Conservation (phyloP, 2,888 invertebrate species). For the Agrypnus murinus region DNA sequence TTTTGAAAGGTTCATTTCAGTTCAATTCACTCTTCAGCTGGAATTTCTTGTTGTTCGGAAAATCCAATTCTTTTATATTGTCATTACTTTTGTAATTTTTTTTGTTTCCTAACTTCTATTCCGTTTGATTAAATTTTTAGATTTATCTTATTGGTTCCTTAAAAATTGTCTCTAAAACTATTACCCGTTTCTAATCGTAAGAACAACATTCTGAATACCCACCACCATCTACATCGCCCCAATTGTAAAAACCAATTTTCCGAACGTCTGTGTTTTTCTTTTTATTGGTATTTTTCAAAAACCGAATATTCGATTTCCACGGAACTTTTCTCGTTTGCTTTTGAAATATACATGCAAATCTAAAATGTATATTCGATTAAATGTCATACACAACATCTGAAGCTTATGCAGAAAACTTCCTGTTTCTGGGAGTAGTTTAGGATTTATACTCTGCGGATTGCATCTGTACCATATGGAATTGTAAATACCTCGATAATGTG, state of each 20-base stretch:
- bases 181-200: not conserved
- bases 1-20: constrained; percentile 60
- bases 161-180: constrained; percentile 1
- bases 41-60: constrained; percentile 46
- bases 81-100: constrained; percentile 34
- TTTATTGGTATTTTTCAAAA: constrained; percentile 11
- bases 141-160: constrained; percentile 19
- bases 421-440: constrained; percentile 47
- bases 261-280: not conserved
- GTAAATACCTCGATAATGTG: constrained; percentile 18
- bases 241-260: constrained; percentile 11
- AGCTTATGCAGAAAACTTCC: constrained; percentile 53
- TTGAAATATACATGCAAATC: constrained; percentile 44
- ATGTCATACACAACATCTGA: constrained; percentile 53
- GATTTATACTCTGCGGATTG: constrained; percentile 39
- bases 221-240: not conserved
- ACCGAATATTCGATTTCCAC: constrained; percentile 30
- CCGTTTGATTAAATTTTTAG: constrained; percentile 23
- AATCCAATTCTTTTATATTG: constrained; percentile 42
- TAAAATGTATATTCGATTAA: constrained; percentile 51
- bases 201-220: not conserved
- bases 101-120: constrained; percentile 32
- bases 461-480: constrained; percentile 30
- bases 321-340: constrained; percentile 27
- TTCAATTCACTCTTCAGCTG: constrained; percentile 51